phyloP scores from a whole-genome alignment of 2,888 invertebrate genomes.

The Seira sanloemensis region DNA sequence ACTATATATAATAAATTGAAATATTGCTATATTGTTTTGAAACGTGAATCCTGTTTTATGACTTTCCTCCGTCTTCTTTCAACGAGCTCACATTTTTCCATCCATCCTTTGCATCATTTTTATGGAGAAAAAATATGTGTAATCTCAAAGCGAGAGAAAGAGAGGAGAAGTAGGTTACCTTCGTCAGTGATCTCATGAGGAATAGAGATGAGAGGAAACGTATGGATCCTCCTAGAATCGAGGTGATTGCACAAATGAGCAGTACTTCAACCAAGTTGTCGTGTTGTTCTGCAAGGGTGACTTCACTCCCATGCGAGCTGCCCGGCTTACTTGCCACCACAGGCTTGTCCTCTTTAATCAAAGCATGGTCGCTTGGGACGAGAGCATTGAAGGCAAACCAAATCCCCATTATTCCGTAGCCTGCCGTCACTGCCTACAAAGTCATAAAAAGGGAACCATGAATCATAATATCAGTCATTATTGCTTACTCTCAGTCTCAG shows the following conservation, averaged over 20 bases:
- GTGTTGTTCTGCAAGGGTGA: slow-evolving; percentile 56
- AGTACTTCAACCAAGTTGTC: slow-evolving; percentile 72
- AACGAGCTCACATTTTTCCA: background rate
- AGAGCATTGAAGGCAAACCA: slow-evolving; percentile 74
- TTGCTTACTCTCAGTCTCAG: no score
- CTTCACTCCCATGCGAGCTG: slow-evolving; percentile 38
- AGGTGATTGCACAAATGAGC: slow-evolving; percentile 71
- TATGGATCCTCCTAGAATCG: slow-evolving; percentile 71
- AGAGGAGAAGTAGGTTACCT: slow-evolving; percentile 55
- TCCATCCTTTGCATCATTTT: no score
- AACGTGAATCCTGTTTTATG: background rate
- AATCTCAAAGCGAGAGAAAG: background rate
- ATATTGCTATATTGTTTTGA: slow-evolving; percentile 14
- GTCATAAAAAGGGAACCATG: slow-evolving; percentile 34
- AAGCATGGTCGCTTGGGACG: slow-evolving; percentile 65
- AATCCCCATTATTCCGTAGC: slow-evolving; percentile 72
- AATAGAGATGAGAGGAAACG: slow-evolving; percentile 72
- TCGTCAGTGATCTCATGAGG: slow-evolving; percentile 71
- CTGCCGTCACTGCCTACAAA: slow-evolving; percentile 69
- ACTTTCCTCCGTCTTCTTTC: background rate
- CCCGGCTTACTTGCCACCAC: slow-evolving; percentile 53
- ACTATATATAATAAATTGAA: no score
- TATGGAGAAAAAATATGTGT: no score
- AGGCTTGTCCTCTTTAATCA: slow-evolving; percentile 61
- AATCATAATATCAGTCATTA: slow-evolving; percentile 33